phyloP scores from a whole-genome alignment of 2,888 invertebrate species.

The Heliconius cydno region DNA sequence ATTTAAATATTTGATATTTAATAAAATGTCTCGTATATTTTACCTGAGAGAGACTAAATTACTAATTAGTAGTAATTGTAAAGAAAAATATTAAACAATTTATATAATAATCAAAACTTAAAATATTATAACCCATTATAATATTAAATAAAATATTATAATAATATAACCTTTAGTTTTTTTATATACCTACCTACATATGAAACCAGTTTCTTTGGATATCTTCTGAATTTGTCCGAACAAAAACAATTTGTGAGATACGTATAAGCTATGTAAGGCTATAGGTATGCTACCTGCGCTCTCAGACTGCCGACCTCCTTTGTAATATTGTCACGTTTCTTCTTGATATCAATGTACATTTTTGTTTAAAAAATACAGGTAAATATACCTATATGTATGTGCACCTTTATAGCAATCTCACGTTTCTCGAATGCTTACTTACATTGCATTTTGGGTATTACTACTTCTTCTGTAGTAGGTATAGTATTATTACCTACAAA shows the following conservation, averaged over 20 bases:
- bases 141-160: too few relatives aligned
- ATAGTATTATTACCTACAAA: too few relatives aligned
- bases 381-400: background rate
- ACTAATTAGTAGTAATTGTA: too few relatives aligned
- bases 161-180: background rate
- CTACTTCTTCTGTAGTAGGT: too few relatives aligned
- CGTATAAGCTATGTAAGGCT: background rate
- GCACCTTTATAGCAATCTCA: background rate
- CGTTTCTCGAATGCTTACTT: background rate
- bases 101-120: background rate
- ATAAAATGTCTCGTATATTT: too few relatives aligned
- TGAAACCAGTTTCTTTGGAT: background rate
- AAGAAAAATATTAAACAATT: too few relatives aligned
- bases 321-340: constrained; percentile 39
- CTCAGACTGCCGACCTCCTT: constrained; percentile 24
- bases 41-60: too few relatives aligned
- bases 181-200: background rate
- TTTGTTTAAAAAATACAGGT: background rate
- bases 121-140: background rate
- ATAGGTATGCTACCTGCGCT: constrained; percentile 30
- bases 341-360: constrained; percentile 8
- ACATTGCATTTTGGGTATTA: too few relatives aligned
- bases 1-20: background rate
- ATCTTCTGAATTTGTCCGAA: background rate
- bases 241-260: constrained; percentile 3